Base-by-base conservation (phyloP, 2,888 invertebrate species). In the Amphipoea lucens region DNA sequence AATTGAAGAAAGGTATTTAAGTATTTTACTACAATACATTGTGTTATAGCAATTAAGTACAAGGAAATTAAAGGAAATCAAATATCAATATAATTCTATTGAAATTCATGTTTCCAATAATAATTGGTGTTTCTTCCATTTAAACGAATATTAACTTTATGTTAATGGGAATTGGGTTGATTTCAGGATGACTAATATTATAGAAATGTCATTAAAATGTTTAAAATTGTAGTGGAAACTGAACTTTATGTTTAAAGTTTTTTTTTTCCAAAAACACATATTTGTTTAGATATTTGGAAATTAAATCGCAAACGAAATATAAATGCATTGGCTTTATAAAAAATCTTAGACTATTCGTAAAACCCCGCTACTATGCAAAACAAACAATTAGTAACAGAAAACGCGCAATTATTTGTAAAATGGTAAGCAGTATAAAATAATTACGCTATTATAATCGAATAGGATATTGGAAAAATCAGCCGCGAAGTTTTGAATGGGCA, bases 401-500 rank as follows among this genome's bases (percentile, higher is more conserved):
- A 68, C 48, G n/a, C 68, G 62, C 42, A 78, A 78, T 72, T 73
- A 73, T 60, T 54, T 69, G 40, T 66, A 66, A 74, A 77, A 17
- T 62, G 12, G 36, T 63, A 62, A 45, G 20, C 42, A 62, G 63
- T 83, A 73, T 69, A 85, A 66, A 78, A 68, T 84, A 85, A 88
- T 86, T 72, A 84, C 62, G 72, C 72, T 45, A 83, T 85, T 85
- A 74, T 82, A 72, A 80, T 73, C 77, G 62, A 57, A 77, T 79
- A 73, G 74, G 70, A 78, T 79, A 88, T 85, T 78, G 29, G 76
- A 84, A 87, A 88, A 90, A 85, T 76, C 36, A 86, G 76, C 90
- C 83, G 76, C 83, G 78, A 89, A 87, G 85, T 87, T 83, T 82
- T 86, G 77, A 90, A 90, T 89, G 81, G 79, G 74, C 81, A 87